phyloP scores from a whole-genome alignment of 2,113 vertebrate species.

The Oncorhynchus tshawytscha region DNA sequence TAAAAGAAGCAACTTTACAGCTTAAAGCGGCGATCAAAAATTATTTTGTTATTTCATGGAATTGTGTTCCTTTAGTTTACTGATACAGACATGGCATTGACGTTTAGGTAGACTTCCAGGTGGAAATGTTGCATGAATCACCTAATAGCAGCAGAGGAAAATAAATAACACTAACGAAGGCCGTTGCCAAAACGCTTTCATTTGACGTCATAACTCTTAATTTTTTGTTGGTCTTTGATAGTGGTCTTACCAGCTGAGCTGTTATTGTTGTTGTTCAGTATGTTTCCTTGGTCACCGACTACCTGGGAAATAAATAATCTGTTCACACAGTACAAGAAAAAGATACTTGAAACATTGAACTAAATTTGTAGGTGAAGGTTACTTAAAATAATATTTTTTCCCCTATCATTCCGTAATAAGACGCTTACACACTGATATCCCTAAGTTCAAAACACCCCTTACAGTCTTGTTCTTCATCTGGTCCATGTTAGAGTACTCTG shows the following conservation, averaged over 20 bases:
- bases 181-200: no score
- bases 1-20: background rate
- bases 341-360: no score
- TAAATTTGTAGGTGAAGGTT: no score
- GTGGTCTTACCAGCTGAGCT: background rate
- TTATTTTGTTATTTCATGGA: no score
- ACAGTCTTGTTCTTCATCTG: slow-evolving; percentile 39
- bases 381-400: background rate
- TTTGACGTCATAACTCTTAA: background rate
- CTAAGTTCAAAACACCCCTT: background rate
- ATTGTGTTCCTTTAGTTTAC: no score
- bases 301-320: background rate
- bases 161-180: no score
- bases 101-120: no score
- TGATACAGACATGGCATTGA: no score
- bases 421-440: background rate
- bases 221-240: background rate
- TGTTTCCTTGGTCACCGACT: slow-evolving; percentile 6
- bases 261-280: background rate
- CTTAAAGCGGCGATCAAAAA: no score
- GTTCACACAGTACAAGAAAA: no score
- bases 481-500: slow-evolving; percentile 70
- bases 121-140: no score
- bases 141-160: no score
- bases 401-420: background rate